These are phyloP conservation scores for Cantharis lateralis DNA, from an alignment of 2,888 invertebrate species.

Conservation along the genomic window DNA sequence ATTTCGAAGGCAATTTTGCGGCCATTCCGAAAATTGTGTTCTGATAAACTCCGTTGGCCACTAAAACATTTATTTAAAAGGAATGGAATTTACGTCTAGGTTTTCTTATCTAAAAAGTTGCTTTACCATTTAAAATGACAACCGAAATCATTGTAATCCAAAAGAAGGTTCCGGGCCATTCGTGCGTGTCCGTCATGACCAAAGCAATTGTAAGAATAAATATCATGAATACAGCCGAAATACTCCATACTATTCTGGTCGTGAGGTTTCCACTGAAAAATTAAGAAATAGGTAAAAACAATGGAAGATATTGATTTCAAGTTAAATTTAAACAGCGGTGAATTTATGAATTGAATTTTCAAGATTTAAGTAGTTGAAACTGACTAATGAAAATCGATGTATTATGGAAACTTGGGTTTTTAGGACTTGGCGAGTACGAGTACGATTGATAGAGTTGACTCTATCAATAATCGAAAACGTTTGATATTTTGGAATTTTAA, in stretches of 20 bases:
- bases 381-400: too few species aligned
- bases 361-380: too few species aligned
- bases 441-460: too few species aligned
- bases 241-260: conserved; percentile 85
- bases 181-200: conserved; percentile 84
- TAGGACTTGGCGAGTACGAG: too few species aligned
- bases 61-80: conserved; percentile 56
- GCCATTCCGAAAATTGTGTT: conserved; percentile 97
- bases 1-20: conserved; percentile 87
- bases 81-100: not conserved
- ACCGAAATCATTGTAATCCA: conserved; percentile 84
- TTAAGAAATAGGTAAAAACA: not conserved
- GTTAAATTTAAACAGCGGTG: too few species aligned
- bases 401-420: too few species aligned
- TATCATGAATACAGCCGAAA: conserved; percentile 75
- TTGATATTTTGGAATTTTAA: too few species aligned
- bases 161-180: conserved; percentile 82
- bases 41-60: conserved; percentile 94
- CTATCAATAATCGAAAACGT: too few species aligned
- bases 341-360: too few species aligned
- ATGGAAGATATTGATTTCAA: too few species aligned
- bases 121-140: conserved; percentile 84
- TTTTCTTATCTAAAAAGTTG: not conserved
- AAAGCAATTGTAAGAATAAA: conserved; percentile 86
- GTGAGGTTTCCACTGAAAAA: conserved; percentile 80